These are phyloP conservation scores for Mya arenaria DNA, from an alignment of 1,140 invertebrate species.

Conservation along the genomic window DNA sequence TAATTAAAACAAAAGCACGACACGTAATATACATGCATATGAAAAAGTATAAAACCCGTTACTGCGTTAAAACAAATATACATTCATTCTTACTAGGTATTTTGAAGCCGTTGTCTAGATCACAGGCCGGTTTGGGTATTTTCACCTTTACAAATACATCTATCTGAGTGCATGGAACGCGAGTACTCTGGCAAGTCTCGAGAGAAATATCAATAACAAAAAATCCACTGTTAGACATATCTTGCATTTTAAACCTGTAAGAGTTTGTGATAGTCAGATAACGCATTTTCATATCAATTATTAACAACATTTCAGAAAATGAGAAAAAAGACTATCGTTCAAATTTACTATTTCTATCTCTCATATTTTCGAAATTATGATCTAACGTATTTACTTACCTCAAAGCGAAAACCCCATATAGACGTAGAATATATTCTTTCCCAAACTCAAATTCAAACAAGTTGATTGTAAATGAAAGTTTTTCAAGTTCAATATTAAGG, in stretches of 20 bases:
- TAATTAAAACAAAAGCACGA: not conserved
- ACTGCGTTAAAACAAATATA: not conserved
- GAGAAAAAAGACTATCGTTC: not conserved
- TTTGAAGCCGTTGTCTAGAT: constrained; percentile 9
- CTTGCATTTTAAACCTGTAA: constrained; percentile 36
- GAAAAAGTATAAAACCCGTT: not conserved
- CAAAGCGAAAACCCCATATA: constrained; percentile 32
- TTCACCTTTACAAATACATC: constrained; percentile 22
- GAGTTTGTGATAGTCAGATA: not conserved
- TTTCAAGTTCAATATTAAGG: constrained; percentile 52
- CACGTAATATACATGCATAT: not conserved
- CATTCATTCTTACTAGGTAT: constrained; percentile 14
- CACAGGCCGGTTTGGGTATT: constrained; percentile 25
- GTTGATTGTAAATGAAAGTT: constrained; percentile 34
- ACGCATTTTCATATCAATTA: too few relatives aligned
- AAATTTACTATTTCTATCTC: not conserved
- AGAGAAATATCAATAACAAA: constrained; percentile 43
- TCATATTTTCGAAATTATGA: not conserved
- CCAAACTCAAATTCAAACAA: constrained; percentile 48
- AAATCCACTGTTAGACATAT: constrained; percentile 21
- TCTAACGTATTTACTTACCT: not conserved
- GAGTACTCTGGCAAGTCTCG: constrained; percentile 36
- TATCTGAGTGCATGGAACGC: constrained; percentile 25
- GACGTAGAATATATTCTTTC: constrained; percentile 14
- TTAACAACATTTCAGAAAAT: too few relatives aligned